Conservation (phyloP, 2,888 invertebrate genomes). For the Anthophora plumipes region DNA sequence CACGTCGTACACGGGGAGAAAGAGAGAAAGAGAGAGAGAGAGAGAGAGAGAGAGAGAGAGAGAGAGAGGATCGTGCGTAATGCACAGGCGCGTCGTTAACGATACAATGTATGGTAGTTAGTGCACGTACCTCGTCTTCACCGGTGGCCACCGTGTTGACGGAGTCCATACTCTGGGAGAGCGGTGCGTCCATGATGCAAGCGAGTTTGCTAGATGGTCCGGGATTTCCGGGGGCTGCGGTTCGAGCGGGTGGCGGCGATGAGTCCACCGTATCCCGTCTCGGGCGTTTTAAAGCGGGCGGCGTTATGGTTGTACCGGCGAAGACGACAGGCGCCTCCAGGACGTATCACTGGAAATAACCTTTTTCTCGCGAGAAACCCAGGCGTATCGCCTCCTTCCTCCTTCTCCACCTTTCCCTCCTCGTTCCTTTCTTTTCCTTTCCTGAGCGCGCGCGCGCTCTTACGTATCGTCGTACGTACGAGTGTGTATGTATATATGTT, state of each 20-base stretch:
- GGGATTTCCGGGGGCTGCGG: conserved; percentile 84
- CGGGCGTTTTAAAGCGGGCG: conserved; percentile 84
- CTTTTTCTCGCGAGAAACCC: conserved; percentile 61
- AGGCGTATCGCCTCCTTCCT: conserved; percentile 69
- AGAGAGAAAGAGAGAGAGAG: conserved; percentile 22
- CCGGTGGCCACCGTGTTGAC: conserved; percentile 96
- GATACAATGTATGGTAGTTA: conserved; percentile 15
- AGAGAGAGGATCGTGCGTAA: conserved; percentile 47
- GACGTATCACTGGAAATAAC: conserved; percentile 76
- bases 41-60: background rate
- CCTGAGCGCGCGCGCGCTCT: conserved; percentile 13
- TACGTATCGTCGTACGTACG: conserved; percentile 16
- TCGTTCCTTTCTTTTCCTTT: conserved; percentile 10
- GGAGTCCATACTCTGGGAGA: conserved; percentile 99
- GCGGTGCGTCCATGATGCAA: conserved; percentile 89
- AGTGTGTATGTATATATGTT: conserved; percentile 7
- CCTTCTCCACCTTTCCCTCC: conserved; percentile 66
- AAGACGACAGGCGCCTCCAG: conserved; percentile 84
- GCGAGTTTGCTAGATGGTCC: conserved; percentile 82
- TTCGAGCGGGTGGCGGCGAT: conserved; percentile 83
- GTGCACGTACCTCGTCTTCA: conserved; percentile 96
- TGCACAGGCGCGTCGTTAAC: conserved; percentile 49
- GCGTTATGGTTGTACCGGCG: conserved; percentile 84
- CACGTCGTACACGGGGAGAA: conserved; percentile 24
- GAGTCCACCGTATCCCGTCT: conserved; percentile 84